Percentiles rank a stretch among this genome's conserved stretches.
Conservation (phyloP, 2,888 invertebrate genomes). For the Acholoe squamosa region DNA sequence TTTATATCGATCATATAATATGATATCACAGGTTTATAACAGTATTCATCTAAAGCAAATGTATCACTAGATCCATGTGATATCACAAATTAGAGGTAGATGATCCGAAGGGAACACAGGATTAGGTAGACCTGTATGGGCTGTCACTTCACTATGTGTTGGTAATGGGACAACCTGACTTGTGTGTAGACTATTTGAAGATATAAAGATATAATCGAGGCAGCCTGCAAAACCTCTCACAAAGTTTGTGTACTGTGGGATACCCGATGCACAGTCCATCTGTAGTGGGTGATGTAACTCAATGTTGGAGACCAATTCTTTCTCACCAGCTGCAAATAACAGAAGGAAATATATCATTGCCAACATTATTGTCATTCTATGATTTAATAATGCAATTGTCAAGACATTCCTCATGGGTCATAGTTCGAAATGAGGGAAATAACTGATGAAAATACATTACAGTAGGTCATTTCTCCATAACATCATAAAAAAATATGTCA, state of each 20-base stretch:
- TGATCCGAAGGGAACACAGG: slow-evolving; percentile 97
- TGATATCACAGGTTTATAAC: no score
- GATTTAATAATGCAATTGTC: no score
- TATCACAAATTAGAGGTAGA: slow-evolving; percentile 88
- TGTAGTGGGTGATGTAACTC: slow-evolving; percentile 87
- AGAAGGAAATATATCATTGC: no score
- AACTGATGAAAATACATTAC: no score
- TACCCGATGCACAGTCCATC: slow-evolving; percentile 92
- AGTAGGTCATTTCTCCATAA: no score
- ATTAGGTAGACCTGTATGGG: slow-evolving; percentile 92
- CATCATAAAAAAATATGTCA: no score
- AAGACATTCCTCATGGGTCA: no score
- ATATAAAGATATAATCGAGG: slow-evolving; percentile 95
- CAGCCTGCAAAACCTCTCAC: slow-evolving; percentile 92
- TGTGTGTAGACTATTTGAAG: slow-evolving; percentile 83
- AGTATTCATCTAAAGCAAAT: no score
- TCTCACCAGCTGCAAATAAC: slow-evolving; percentile 81
- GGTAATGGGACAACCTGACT: slow-evolving; percentile 91
- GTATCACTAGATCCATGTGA: slow-evolving; percentile 76
- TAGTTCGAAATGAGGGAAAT: no score
- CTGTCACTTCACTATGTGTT: slow-evolving; percentile 89
- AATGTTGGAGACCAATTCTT: slow-evolving; percentile 87
- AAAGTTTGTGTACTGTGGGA: slow-evolving; percentile 92
- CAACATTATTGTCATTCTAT: no score
- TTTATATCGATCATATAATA: no score